A percentile compares a stretch with the other conserved stretches of the same genome.
Conservation (phyloP, 2,113 vertebrate species). For the Heterotilapia buettikoferi region DNA sequence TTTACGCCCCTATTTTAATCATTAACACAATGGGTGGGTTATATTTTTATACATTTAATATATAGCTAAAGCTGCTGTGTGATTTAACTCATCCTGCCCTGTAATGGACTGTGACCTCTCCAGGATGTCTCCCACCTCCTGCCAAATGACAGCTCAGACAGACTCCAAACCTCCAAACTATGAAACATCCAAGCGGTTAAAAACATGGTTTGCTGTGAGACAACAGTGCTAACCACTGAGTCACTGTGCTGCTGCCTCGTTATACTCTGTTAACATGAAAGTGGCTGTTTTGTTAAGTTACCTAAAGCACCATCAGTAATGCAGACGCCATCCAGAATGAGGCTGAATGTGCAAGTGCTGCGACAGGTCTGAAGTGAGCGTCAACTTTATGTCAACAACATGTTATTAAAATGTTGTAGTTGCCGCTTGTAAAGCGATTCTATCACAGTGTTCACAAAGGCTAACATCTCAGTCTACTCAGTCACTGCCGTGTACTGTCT, state of each 20-base stretch:
- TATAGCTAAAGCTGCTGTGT: not conserved
- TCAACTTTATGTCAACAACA: not conserved
- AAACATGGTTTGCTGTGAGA: not conserved
- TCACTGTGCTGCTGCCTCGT: not conserved
- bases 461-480: not conserved
- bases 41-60: not conserved
- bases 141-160: not conserved
- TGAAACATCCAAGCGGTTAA: not conserved
- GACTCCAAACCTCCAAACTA: not conserved
- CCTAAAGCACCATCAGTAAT: not conserved
- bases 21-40: not conserved
- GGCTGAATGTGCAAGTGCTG: not conserved
- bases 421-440: not conserved
- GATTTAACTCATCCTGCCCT: not conserved
- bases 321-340: not conserved
- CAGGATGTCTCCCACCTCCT: not conserved
- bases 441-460: not conserved
- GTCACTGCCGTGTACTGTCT: not conserved
- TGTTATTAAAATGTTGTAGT: not conserved
- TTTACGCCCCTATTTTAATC: not conserved
- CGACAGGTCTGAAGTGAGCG: not conserved
- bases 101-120: not conserved
- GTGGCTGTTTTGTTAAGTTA: not conserved
- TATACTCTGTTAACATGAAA: not conserved
- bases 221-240: not conserved